A percentile compares a stretch with the other conserved stretches of the same genome.
Conservation (phyloP, 2,888 invertebrate species). For the Liodrosophila aerea region DNA sequence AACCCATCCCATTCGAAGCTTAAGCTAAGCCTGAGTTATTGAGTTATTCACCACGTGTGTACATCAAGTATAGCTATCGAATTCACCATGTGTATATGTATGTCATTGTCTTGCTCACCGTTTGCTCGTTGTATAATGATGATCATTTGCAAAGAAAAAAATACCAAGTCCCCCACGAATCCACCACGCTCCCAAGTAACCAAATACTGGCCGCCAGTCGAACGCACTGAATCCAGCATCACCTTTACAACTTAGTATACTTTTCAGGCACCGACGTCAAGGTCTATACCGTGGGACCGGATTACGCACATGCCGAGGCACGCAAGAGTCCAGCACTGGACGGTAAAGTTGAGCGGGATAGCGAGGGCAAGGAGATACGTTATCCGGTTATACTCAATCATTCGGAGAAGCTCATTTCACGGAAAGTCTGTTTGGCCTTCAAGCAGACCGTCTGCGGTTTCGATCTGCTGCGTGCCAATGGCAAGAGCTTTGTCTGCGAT, state of each 20-base stretch:
- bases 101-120: slow-evolving; percentile 42
- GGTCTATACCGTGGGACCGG: slow-evolving; percentile 99
- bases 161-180: slow-evolving; percentile 15
- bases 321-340: slow-evolving; percentile 99
- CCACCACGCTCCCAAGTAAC: slow-evolving; percentile 9
- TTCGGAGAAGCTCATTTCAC: slow-evolving; percentile 97
- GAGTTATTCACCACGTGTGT: not conserved
- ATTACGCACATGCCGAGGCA: slow-evolving; percentile 99
- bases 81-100: slow-evolving; percentile 25
- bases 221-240: slow-evolving; percentile 81
- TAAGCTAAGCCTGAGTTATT: too few species aligned
- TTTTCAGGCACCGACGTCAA: slow-evolving; percentile 87
- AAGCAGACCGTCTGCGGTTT: slow-evolving; percentile 99
- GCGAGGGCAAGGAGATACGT: slow-evolving; percentile 98
- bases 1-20: too few species aligned
- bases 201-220: slow-evolving; percentile 70
- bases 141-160: slow-evolving; percentile 37
- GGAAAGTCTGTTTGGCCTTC: slow-evolving; percentile 97
- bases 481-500: slow-evolving; percentile 99
- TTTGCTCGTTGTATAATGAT: slow-evolving; percentile 42
- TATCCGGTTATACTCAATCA: slow-evolving; percentile 99
- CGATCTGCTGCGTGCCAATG: slow-evolving; percentile 98
- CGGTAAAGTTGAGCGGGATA: slow-evolving; percentile 98
- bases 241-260: slow-evolving; percentile 83
- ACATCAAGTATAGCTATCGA: slow-evolving; percentile 6